phyloP scores from a whole-genome alignment of 1,140 invertebrate species.

The Metaphire vulgaris region DNA sequence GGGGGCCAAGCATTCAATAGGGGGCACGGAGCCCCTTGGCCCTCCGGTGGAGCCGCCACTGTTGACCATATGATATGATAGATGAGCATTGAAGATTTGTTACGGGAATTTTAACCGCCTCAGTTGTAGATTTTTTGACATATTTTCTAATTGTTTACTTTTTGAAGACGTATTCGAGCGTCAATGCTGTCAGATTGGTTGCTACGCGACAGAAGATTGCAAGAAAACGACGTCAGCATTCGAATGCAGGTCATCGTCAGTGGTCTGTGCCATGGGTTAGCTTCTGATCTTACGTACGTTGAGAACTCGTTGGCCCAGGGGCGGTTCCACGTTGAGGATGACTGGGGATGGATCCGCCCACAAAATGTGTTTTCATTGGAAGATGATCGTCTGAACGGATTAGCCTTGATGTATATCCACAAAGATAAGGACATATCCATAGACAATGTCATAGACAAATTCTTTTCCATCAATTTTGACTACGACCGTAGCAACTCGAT shows the following conservation, averaged over 20 bases:
- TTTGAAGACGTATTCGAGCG: background rate
- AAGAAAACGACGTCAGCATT: background rate
- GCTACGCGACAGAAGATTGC: background rate
- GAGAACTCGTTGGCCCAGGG: background rate
- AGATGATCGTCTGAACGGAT: no score
- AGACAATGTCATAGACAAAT: background rate
- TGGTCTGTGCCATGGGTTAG: constrained; percentile 22
- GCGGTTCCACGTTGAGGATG: background rate
- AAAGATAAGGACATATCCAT: background rate
- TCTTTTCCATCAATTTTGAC: background rate
- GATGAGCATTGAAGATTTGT: background rate
- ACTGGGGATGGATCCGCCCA: background rate
- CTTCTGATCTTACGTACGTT: background rate
- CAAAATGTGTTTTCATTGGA: background rate
- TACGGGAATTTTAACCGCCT: background rate
- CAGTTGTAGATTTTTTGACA: background rate
- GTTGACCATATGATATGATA: background rate
- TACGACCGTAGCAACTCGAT: no score
- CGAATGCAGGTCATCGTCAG: background rate
- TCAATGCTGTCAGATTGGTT: background rate
- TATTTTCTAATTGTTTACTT: background rate
- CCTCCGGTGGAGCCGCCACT: no score
- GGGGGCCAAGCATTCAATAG: no score
- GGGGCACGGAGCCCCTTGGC: no score
- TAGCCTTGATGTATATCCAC: background rate